phyloP scores from a whole-genome alignment of 2,113 vertebrate genomes.

The Psittacula cyanocephala region DNA sequence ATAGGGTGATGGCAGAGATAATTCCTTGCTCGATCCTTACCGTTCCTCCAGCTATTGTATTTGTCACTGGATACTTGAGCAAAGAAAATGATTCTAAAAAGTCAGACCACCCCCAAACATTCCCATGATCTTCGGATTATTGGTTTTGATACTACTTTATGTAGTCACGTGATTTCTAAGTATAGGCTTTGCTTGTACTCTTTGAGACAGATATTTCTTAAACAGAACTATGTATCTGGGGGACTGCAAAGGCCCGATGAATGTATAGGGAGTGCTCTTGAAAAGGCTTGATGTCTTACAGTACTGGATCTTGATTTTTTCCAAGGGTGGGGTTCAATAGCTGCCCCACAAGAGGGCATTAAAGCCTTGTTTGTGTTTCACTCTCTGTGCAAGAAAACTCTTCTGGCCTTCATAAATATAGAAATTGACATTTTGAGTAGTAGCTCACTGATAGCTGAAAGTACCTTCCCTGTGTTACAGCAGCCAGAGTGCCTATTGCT shows the following conservation, averaged over 20 bases:
- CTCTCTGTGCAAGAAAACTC: neutral
- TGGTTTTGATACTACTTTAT: neutral
- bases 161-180: neutral
- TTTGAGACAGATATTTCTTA: neutral
- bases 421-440: neutral
- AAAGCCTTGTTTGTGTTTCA: neutral
- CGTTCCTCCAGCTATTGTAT: neutral
- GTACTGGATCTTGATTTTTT: neutral
- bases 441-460: neutral
- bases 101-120: neutral
- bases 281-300: neutral
- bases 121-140: neutral
- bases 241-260: neutral
- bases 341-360: slow-evolving; percentile 19
- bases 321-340: accelerated
- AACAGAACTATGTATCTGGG: neutral
- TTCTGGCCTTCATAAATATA: neutral
- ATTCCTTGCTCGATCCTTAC: neutral
- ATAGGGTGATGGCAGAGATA: neutral
- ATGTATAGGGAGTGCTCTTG: neutral
- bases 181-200: neutral
- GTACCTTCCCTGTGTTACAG: slow-evolving; percentile 45
- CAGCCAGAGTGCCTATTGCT: slow-evolving; percentile 35
- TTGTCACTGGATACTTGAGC: neutral
- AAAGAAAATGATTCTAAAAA: neutral